Base-by-base conservation (phyloP, 2,113 vertebrate species). In the Misgurnus mizolepis region DNA sequence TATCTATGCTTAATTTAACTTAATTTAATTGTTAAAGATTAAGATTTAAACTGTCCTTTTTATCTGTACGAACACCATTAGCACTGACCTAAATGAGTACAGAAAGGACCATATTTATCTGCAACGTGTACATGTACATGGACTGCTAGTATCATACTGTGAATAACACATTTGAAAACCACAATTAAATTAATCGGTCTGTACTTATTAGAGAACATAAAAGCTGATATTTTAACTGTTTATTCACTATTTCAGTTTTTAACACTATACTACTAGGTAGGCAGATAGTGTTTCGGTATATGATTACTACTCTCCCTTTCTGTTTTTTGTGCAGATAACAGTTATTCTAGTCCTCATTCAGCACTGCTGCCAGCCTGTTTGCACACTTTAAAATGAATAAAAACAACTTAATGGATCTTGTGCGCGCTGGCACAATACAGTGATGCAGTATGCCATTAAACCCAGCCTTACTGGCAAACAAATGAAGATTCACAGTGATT, bases 361-460 rank as follows among this genome's bases (percentile, higher is more conserved):
- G 6, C 3, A 22, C 22, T 39, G 53, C 40, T 53, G 62, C 43
- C 41, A 64, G 58, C 71, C 79, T 76, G 55, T 72, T 47, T 75
- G 53, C 61, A 8, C 65, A 41, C 62, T 78, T 74, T 85, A 80
- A 71, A 81, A 58, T 73, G 17, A 67, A 78, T 69, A 79, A 67
- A 67, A 74, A 61, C 67, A 50, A 69, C 58, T 78, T 84, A 88
- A 88, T 82, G 58, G 62, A 84, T 49, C 62, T 72, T 64, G 60
- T 73, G 49, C 39, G 56, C 66, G 41, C 72, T 69, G 61, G 69
- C 71, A 7, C 9, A 17, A 69, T 80, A 78, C 82, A 73, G 81
- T 67, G 78, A 77, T 77, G 66, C 86, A 81, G 67, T 64, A 61
- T 76, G 66, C 73, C 75, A 80, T 82, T 84, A 84, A 73, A 69